Conservation (phyloP, 2,888 invertebrate genomes). For the Kryphioiulus occultus region DNA sequence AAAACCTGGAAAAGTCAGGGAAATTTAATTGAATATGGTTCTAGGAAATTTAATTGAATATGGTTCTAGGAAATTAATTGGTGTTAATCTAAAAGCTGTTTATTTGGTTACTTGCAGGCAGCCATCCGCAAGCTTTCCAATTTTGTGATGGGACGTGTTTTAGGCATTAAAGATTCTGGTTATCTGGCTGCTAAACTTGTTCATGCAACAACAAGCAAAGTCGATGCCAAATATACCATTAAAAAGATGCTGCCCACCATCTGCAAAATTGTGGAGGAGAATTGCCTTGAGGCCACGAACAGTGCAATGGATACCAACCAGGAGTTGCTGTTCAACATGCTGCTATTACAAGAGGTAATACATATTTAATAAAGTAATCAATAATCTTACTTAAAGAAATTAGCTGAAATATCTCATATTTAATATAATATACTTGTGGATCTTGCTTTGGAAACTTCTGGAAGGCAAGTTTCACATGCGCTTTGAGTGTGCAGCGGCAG, state of each 20-base stretch:
- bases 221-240: conserved; percentile 43
- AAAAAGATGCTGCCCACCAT: conserved; percentile 44
- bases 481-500: too few species aligned
- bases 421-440: too few species aligned
- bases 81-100: too few species aligned
- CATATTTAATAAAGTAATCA: too few species aligned
- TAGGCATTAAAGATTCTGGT: conserved; percentile 85
- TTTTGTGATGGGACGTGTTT: conserved; percentile 75
- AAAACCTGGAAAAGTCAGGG: too few species aligned
- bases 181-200: conserved; percentile 78
- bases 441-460: too few species aligned
- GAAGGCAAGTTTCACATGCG: too few species aligned
- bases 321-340: conserved; percentile 78
- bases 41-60: too few species aligned
- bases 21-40: too few species aligned
- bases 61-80: too few species aligned
- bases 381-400: too few species aligned
- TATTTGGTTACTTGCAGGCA: conserved; percentile 61
- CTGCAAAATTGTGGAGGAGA: conserved; percentile 55
- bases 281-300: not conserved
- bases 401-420: too few species aligned
- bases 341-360: conserved; percentile 73
- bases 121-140: conserved; percentile 78
- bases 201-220: conserved; percentile 64
- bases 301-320: conserved; percentile 71